These are phyloP conservation scores for Cariama cristata DNA, from an alignment of 2,113 vertebrate species.

Conservation along the genomic window DNA sequence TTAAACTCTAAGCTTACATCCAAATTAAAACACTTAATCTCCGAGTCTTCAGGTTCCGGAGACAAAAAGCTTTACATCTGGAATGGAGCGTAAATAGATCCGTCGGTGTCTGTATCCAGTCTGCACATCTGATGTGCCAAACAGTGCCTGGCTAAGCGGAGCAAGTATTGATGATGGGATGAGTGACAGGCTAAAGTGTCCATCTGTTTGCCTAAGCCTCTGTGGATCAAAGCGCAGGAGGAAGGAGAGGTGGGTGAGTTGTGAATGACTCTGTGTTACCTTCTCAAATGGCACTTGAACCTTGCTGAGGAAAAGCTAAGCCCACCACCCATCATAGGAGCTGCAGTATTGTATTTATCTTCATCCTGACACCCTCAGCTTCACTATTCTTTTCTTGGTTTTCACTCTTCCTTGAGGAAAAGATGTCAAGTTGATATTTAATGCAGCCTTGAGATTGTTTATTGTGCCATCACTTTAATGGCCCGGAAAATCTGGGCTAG, in stretches of 20 bases:
- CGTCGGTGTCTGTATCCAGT: not conserved
- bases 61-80: not conserved
- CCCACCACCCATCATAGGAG: not conserved
- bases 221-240: not conserved
- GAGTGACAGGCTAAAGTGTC: not conserved
- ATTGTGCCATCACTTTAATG: not conserved
- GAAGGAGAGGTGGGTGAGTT: not conserved
- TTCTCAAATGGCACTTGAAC: not conserved
- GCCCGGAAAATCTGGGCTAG: not conserved
- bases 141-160: accelerated
- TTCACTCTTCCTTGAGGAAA: not conserved
- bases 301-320: not conserved
- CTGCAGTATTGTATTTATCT: not conserved
- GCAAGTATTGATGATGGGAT: accelerated
- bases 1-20: not conserved
- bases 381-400: not conserved
- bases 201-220: not conserved
- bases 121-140: not conserved
- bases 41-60: not conserved
- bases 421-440: not conserved
- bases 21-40: not conserved
- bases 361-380: not conserved
- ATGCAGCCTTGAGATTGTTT: not conserved
- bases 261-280: not conserved
- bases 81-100: not conserved